Base-by-base conservation (phyloP, 2,113 vertebrate species). In the Nymphicus hollandicus region DNA sequence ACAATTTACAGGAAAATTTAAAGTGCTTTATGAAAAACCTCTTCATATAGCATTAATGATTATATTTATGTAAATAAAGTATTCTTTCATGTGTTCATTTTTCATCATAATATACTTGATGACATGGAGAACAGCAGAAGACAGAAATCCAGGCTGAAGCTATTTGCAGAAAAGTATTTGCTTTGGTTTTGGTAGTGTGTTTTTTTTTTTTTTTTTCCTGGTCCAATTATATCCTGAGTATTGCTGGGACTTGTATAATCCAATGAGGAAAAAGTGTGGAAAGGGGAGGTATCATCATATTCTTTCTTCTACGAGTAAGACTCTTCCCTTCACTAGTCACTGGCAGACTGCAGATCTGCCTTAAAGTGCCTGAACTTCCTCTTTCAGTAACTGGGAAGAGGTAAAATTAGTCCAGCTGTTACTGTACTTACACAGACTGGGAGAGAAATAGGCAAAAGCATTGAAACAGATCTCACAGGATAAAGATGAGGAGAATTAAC, bases 291-390 rank as follows among this genome's bases (percentile, higher is more conserved):
- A 29, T 56, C 9, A 29, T 37, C 23, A 47, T 77, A 8, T 1
- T 6, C 4, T 83, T 81, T 96, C 35, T 2, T 13, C 9, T 69
- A 10, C 9, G 10, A 55, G 9, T 35, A 72, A 56, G 28, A 35
- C 11, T 1, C 20, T 78, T 79, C 10, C 14, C 6, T 35, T 72
- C 7, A 19, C 0, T 3, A 65, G 35, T 3, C 6, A 47, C 11
- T 37, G 16, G 6, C 17, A 76, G 20, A 55, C 15, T 58, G 12
- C 3, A 46, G 15, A 63, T 52, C 1, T 79, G 5, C 11, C 41
- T 43, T 33, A 70, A 82, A 16, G 3, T 37, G 16, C 24, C 25
- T 66, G 24, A 49, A 49, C 2, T 10, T 49, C 27, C 17, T 74
- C 18, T 61, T 80, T 70, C 23, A 41, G 16, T 44, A 70, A 37